These are phyloP conservation scores for Sternarchorhynchus goeldii DNA, from an alignment of 2,797 vertebrate genomes.

Conservation along the genomic window DNA sequence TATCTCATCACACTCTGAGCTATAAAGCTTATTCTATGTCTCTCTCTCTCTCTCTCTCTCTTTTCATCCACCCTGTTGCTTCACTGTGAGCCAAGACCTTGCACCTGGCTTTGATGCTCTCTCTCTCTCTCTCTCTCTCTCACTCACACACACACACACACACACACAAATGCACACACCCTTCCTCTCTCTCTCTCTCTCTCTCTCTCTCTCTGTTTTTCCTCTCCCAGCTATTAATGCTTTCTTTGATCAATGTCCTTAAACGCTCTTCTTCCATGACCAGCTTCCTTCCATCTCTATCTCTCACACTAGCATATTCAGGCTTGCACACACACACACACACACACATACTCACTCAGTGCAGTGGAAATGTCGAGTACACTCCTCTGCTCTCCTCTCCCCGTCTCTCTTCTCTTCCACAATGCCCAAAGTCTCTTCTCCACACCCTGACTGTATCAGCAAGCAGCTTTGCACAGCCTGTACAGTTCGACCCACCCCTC, in stretches of 20 bases:
- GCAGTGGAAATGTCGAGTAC: slow-evolving; percentile 62
- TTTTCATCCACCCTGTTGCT: slow-evolving; percentile 58
- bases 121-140: slow-evolving; percentile 31
- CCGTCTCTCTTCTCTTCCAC: slow-evolving; percentile 11
- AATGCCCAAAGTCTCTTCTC: slow-evolving; percentile 31
- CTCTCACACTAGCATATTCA: slow-evolving; percentile 21
- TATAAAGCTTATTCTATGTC: slow-evolving; percentile 4
- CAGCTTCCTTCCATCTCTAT: slow-evolving; percentile 55
- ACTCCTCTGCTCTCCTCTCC: slow-evolving; percentile 46
- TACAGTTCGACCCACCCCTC: slow-evolving; percentile 39
- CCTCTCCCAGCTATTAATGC: slow-evolving; percentile 71
- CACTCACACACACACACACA: not conserved
- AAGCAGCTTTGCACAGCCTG: slow-evolving; percentile 3
- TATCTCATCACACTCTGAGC: not conserved
- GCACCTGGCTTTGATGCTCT: slow-evolving; percentile 61
- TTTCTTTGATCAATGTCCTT: slow-evolving; percentile 49
- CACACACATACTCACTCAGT: slow-evolving; percentile 58
- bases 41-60: slow-evolving; percentile 46
- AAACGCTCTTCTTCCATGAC: slow-evolving; percentile 46
- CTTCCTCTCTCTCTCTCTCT: slow-evolving; percentile 4
- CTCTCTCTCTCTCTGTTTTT: slow-evolving; percentile 59
- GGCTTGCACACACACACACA: slow-evolving; percentile 19
- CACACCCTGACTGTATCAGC: slow-evolving; percentile 18
- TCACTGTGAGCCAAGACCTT: slow-evolving; percentile 58
- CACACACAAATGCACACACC: not conserved